Conservation (phyloP, 2,113 vertebrate genomes). For the Trematomus loennbergii region DNA sequence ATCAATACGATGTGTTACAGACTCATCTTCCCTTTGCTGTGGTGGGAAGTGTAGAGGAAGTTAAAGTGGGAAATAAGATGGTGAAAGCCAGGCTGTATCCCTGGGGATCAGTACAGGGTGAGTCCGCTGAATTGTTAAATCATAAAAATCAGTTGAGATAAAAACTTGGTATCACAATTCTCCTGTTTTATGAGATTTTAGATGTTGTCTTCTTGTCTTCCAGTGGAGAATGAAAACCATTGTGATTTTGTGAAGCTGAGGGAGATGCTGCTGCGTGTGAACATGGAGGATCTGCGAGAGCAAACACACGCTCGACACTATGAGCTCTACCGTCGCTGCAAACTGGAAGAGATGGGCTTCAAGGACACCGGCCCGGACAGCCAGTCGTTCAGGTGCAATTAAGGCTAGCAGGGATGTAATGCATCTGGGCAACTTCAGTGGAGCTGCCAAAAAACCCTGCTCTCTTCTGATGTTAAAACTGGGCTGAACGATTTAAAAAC, state of each 20-base stretch:
- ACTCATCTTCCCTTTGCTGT: conserved; percentile 96
- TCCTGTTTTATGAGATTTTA: neutral
- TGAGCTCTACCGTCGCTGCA: conserved; percentile 95
- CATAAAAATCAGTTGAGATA: neutral
- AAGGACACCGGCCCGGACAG: conserved; percentile 93
- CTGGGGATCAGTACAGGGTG: conserved; percentile 97
- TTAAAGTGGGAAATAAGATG: conserved; percentile 96
- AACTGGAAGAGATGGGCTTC: conserved; percentile 97
- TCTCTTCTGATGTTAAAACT: neutral
- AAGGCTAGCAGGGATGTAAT: neutral
- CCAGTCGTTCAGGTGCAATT: conserved; percentile 92
- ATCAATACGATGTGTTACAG: conserved; percentile 78
- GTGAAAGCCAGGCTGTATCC: conserved; percentile 95
- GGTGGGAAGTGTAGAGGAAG: conserved; percentile 94
- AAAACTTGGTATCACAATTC: neutral
- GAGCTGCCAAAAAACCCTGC: neutral
- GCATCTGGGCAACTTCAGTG: conserved; percentile 11
- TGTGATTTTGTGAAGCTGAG: conserved; percentile 97
- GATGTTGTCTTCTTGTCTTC: neutral
- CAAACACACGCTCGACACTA: conserved; percentile 96
- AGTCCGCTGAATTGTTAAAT: conserved; percentile 60
- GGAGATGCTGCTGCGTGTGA: conserved; percentile 96
- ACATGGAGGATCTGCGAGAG: conserved; percentile 96
- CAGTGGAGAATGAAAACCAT: conserved; percentile 97
- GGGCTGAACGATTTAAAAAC: neutral